phyloP scores from a whole-genome alignment of 2,797 vertebrate genomes.

The Danio albolineatus region DNA sequence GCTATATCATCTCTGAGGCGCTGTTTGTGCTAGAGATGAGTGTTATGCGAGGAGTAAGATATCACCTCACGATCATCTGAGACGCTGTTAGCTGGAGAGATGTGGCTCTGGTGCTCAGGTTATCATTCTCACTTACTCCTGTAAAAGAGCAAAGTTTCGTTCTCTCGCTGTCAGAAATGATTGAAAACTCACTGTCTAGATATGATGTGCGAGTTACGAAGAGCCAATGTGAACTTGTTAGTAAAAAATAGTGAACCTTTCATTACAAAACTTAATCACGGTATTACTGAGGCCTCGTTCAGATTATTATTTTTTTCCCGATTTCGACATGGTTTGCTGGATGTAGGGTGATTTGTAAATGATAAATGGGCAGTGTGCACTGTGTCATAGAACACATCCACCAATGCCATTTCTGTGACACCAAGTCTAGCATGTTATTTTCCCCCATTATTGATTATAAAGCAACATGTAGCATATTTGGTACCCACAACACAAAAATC shows the following conservation, averaged over 20 bases:
- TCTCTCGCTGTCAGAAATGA: not conserved
- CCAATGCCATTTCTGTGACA: no score
- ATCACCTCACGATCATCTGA: slow-evolving; percentile 14
- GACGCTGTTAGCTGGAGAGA: not conserved
- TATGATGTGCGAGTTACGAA: not conserved
- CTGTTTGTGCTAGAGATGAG: slow-evolving; percentile 13
- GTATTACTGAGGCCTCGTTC: no score
- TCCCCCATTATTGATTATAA: no score
- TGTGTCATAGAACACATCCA: no score
- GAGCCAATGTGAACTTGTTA: not conserved
- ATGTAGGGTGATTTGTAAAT: no score
- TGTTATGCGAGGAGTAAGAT: not conserved
- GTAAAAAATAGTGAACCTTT: not conserved
- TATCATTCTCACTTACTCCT: not conserved
- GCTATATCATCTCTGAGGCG: not conserved
- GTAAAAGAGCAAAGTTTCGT: not conserved
- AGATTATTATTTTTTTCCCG: no score
- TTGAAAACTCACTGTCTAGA: not conserved
- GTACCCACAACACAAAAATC: no score
- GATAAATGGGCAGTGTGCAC: no score
- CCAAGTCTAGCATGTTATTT: no score
- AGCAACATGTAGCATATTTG: no score
- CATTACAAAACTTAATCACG: not conserved
- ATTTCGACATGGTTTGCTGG: no score
- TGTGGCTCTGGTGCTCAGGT: not conserved